A percentile compares a stretch with the other conserved stretches of the same genome.
Evolutionary conservation across 2,113 vertebrate genomes (phyloP).

Genomic region (Nycticryphes semicollaris): DNA sequence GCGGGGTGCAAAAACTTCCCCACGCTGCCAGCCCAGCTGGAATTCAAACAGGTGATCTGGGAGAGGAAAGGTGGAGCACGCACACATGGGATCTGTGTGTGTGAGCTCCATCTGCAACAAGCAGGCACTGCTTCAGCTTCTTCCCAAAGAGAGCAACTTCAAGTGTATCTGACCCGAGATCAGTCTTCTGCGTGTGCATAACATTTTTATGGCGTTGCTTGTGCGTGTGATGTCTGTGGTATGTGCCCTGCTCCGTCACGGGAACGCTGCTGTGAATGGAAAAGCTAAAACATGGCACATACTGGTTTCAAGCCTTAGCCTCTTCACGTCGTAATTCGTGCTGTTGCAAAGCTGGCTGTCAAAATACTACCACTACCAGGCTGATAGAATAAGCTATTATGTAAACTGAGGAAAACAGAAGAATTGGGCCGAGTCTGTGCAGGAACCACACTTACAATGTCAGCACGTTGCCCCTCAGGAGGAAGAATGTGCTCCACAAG

Average conservation of each 20-base stretch:
- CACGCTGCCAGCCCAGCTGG: background rate
- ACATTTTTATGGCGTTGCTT: background rate
- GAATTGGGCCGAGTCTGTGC: background rate
- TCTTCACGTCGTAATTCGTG: background rate
- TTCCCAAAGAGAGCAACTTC: background rate
- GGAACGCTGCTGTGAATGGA: background rate
- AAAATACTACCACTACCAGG: background rate
- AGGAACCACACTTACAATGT: background rate
- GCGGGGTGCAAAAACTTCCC: background rate
- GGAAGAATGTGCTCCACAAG: background rate
- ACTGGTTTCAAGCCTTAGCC: background rate
- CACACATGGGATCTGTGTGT: rapidly evolving
- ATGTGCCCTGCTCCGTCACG: background rate
- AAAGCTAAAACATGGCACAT: background rate
- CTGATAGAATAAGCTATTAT: background rate
- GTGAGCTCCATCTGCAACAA: rapidly evolving
- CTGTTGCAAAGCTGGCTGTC: background rate
- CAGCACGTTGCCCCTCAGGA: background rate
- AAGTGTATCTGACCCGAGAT: background rate
- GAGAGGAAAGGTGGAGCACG: background rate
- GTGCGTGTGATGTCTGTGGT: rapidly evolving
- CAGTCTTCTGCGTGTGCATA: background rate
- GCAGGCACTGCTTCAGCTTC: background rate
- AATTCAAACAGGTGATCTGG: constrained; percentile 34
- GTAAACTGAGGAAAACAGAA: constrained; percentile 13